Conservation (phyloP, 1,140 invertebrate genomes). For the Drosophila pallidifrons region DNA sequence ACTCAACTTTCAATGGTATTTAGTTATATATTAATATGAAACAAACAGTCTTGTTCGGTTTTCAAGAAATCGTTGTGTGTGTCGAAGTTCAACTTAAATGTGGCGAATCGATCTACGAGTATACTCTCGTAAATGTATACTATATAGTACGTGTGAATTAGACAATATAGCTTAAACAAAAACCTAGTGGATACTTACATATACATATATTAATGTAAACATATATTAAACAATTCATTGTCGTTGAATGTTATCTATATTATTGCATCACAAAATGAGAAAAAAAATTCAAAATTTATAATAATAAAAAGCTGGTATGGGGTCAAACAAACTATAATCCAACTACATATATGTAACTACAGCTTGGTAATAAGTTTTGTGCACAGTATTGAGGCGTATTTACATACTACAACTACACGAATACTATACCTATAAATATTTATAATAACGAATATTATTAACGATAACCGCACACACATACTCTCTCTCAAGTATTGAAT, state of each 20-base stretch:
- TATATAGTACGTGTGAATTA: slow-evolving; percentile 81
- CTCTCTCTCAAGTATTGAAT: slow-evolving; percentile 66
- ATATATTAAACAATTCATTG: slow-evolving; percentile 18
- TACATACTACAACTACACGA: slow-evolving; percentile 7
- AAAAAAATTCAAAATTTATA: not conserved
- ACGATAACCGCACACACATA: slow-evolving; percentile 71
- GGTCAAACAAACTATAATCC: slow-evolving; percentile 79
- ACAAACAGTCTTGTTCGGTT: slow-evolving; percentile 57
- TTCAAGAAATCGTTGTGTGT: slow-evolving; percentile 61
- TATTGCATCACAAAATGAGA: slow-evolving; percentile 48
- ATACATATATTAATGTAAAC: slow-evolving; percentile 17
- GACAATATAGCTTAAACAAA: slow-evolving; percentile 80
- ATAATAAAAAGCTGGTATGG: slow-evolving; percentile 83
- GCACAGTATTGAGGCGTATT: slow-evolving; percentile 64
- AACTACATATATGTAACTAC: slow-evolving; percentile 51
- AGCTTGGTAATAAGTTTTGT: slow-evolving; percentile 72
- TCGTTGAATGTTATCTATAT: slow-evolving; percentile 61
- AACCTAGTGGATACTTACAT: slow-evolving; percentile 28
- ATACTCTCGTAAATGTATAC: slow-evolving; percentile 44
- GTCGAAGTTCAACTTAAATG: slow-evolving; percentile 17
- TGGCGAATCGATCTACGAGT: slow-evolving; percentile 54
- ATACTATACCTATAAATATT: slow-evolving; percentile 23
- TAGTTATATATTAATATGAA: slow-evolving; percentile 33
- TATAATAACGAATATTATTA: slow-evolving; percentile 41
- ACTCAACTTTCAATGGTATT: slow-evolving; percentile 7